Conservation (phyloP, 1,140 invertebrate species). For the Lepidostoma basale region DNA sequence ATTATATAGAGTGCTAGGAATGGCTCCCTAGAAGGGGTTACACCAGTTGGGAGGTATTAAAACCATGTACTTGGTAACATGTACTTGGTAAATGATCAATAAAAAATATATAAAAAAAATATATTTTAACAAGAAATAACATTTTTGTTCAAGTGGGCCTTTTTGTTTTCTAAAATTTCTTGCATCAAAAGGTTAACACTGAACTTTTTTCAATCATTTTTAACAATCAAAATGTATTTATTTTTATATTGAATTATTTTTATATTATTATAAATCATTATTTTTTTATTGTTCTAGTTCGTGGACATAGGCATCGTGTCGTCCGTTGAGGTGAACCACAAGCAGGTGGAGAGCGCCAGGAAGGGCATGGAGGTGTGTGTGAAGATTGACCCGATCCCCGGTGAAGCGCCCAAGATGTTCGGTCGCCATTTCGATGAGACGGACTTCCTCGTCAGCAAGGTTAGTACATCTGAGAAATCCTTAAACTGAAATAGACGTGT, state of each 20-base stretch:
- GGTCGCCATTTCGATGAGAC: slow-evolving; percentile 97
- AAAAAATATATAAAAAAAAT: too few species aligned
- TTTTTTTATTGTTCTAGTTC: slow-evolving; percentile 71
- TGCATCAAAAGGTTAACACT: not conserved
- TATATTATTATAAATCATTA: too few species aligned
- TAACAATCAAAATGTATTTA: not conserved
- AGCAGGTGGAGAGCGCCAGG: slow-evolving; percentile 89
- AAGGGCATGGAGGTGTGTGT: slow-evolving; percentile 98
- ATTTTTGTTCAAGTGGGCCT: too few species aligned
- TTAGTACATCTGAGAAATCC: too few species aligned
- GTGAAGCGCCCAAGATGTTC: slow-evolving; percentile 97
- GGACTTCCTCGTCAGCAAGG: slow-evolving; percentile 95
- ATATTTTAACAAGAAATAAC: too few species aligned
- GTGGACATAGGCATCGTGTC: slow-evolving; percentile 93
- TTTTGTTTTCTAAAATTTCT: not conserved
- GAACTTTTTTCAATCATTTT: not conserved
- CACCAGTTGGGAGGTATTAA: too few species aligned
- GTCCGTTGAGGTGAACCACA: slow-evolving; percentile 90
- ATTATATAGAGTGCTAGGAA: too few species aligned
- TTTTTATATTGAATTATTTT: not conserved
- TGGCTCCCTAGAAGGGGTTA: too few species aligned
- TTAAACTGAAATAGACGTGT: too few species aligned
- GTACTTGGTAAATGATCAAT: too few species aligned
- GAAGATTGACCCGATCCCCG: slow-evolving; percentile 95
- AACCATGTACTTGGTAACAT: too few species aligned